These are phyloP conservation scores for Mus minutoides DNA, from an alignment of 2,797 vertebrate genomes.

Conservation along the genomic window DNA sequence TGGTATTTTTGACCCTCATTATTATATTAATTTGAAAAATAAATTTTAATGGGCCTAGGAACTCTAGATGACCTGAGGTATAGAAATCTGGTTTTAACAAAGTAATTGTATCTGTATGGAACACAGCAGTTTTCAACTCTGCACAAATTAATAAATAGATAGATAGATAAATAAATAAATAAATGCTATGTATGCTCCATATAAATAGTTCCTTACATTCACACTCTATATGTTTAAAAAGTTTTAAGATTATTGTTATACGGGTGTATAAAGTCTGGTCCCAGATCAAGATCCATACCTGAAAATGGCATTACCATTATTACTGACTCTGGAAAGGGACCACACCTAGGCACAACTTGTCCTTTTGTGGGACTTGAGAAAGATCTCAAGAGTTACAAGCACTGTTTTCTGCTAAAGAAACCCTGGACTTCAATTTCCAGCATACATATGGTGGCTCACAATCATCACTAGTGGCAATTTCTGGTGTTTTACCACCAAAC, in stretches of 20 bases:
- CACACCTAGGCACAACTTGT: not conserved
- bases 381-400: not conserved
- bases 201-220: not conserved
- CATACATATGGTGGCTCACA: not conserved
- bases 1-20: not conserved
- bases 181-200: too few species aligned
- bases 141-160: not conserved
- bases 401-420: not conserved
- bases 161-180: not conserved
- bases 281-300: not conserved
- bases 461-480: not conserved
- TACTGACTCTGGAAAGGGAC: not conserved
- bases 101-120: not conserved
- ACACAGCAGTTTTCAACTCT: not conserved
- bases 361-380: not conserved
- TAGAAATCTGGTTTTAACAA: too few species aligned
- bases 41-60: not conserved
- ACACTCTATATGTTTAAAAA: not conserved
- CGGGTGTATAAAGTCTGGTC: not conserved
- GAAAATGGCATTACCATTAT: not conserved
- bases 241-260: not conserved
- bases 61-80: not conserved
- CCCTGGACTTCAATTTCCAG: not conserved
- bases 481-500: not conserved
- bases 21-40: not conserved